A percentile compares a stretch with the other conserved stretches of the same genome.
phyloP scores from a whole-genome alignment of 2,797 vertebrate genomes.

The Glyptemys insculpta region DNA sequence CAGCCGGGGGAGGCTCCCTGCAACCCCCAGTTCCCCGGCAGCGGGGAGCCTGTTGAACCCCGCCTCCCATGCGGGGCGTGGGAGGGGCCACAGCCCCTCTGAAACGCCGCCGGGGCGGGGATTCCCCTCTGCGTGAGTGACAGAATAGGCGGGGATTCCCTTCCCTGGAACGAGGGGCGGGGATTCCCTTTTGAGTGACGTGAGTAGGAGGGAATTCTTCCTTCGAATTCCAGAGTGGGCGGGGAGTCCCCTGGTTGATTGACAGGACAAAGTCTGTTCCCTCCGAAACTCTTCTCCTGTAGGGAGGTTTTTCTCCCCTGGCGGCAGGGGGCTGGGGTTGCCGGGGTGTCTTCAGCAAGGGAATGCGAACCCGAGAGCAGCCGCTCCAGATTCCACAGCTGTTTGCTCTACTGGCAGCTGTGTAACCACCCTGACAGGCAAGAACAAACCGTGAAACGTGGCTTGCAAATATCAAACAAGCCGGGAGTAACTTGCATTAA shows the following conservation, averaged over 20 bases:
- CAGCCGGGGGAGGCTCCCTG: no score
- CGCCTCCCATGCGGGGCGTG: accelerated
- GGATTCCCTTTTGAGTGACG: conserved; percentile 5
- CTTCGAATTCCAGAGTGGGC: background rate
- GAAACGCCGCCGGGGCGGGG: conserved; percentile 46
- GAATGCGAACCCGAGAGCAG: background rate
- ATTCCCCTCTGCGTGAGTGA: conserved; percentile 49
- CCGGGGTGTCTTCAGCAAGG: background rate
- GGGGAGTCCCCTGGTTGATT: conserved; percentile 50
- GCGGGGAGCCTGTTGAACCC: background rate
- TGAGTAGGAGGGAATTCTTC: background rate
- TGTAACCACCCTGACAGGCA: background rate
- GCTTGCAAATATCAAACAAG: background rate
- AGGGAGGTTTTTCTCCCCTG: no score
- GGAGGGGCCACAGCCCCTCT: background rate
- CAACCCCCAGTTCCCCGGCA: background rate
- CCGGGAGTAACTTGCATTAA: background rate
- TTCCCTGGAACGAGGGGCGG: conserved; percentile 13
- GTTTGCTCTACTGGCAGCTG: background rate
- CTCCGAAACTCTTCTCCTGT: background rate
- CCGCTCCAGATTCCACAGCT: background rate
- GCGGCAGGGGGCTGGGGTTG: background rate
- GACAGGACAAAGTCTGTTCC: background rate
- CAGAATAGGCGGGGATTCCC: conserved; percentile 65
- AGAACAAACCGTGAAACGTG: no score